These are phyloP conservation scores for Thomomys bottae DNA, from an alignment of 2,113 vertebrate genomes.

Conservation along the genomic window DNA sequence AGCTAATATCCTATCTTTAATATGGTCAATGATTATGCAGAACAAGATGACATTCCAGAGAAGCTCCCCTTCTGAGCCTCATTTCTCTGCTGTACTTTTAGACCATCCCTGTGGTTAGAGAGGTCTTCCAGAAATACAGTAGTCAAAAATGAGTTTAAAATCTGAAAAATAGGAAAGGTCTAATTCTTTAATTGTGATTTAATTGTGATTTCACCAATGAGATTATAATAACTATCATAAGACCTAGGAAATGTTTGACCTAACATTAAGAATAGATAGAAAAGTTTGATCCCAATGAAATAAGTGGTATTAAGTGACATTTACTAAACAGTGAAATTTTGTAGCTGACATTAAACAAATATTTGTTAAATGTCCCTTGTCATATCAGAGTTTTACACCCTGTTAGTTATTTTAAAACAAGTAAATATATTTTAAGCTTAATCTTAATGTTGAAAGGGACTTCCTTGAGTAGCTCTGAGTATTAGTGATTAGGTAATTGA, in stretches of 20 bases:
- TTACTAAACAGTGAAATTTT: slow-evolving; percentile 30
- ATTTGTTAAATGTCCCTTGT: background rate
- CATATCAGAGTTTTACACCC: background rate
- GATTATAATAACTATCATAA: background rate
- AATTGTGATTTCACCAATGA: background rate
- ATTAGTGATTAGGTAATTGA: background rate
- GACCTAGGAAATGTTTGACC: background rate
- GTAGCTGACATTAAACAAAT: background rate
- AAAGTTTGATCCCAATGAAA: background rate
- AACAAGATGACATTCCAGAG: background rate
- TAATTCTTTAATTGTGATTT: background rate
- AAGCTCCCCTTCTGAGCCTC: background rate
- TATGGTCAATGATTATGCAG: background rate
- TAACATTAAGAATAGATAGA: background rate
- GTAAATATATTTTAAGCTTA: slow-evolving; percentile 31
- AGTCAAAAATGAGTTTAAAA: background rate
- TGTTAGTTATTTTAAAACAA: background rate
- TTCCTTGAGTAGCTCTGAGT: slow-evolving; percentile 6
- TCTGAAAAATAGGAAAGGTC: background rate
- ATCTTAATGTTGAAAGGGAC: slow-evolving; percentile 1
- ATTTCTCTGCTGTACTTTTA: background rate
- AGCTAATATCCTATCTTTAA: background rate
- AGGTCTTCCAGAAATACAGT: background rate
- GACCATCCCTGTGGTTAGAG: background rate
- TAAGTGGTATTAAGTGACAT: background rate